A percentile compares a stretch with the other conserved stretches of the same genome.
Conservation (phyloP, 2,888 invertebrate species). For the Timandra comae region DNA sequence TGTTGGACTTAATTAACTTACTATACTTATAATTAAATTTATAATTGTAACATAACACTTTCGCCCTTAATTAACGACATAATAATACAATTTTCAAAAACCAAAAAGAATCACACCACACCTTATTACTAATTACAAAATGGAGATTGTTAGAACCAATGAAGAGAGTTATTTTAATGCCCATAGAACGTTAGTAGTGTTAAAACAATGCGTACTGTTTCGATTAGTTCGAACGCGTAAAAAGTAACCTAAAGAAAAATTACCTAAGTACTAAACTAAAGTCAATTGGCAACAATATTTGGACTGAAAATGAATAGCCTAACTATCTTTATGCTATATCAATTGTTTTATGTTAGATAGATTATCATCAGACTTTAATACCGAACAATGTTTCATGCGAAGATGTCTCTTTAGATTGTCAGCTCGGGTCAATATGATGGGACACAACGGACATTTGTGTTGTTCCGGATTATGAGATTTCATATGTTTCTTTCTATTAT, state of each 20-base stretch:
- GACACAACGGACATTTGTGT: constrained; percentile 79
- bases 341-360: constrained; percentile 59
- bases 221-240: constrained; percentile 4
- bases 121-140: constrained; percentile 68
- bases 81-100: constrained; percentile 15
- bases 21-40: no score
- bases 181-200: constrained; percentile 18
- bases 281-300: constrained; percentile 1
- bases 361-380: constrained; percentile 53
- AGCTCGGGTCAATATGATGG: constrained; percentile 79
- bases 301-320: neutral
- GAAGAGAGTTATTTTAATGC: constrained; percentile 27
- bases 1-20: no score
- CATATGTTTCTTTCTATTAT: constrained; percentile 81
- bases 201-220: constrained; percentile 11
- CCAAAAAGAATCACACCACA: constrained; percentile 59
- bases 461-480: constrained; percentile 80
- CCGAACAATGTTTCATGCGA: constrained; percentile 76
- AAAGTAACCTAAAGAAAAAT: constrained; percentile 3
- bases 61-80: constrained; percentile 21
- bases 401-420: constrained; percentile 82
- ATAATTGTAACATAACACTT: constrained; percentile 6
- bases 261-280: constrained; percentile 1
- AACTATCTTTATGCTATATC: constrained; percentile 29
- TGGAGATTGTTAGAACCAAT: constrained; percentile 51